phyloP scores from a whole-genome alignment of 2,113 vertebrate genomes.

The Ramphastos sulfuratus region DNA sequence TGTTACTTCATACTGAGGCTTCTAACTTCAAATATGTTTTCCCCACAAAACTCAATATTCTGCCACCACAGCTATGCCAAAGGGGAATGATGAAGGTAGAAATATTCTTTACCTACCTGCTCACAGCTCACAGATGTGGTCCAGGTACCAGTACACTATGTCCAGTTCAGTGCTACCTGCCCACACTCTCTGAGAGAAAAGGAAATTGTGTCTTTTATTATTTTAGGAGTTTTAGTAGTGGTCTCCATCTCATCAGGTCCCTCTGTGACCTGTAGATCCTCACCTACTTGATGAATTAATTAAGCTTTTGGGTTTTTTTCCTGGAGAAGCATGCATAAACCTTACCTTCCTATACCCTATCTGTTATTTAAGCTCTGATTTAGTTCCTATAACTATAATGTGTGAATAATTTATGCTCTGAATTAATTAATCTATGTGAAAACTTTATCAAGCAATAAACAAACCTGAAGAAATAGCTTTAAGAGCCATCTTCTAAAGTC shows the following conservation, averaged over 20 bases:
- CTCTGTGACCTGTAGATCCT: neutral
- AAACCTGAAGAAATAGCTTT: neutral
- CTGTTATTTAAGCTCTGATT: no score
- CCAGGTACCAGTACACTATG: fast-evolving
- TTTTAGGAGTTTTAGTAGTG: fast-evolving
- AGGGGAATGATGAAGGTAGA: neutral
- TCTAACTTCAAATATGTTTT: neutral
- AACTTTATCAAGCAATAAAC: neutral
- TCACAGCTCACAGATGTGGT: fast-evolving
- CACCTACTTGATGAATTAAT: neutral
- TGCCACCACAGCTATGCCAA: no score
- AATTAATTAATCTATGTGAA: neutral
- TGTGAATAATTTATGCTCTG: neutral
- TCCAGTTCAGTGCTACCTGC: no score
- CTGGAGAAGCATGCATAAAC: neutral
- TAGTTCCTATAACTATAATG: neutral
- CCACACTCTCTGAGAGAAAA: neutral
- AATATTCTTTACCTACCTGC: neutral
- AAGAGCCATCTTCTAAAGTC: neutral
- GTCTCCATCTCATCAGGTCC: fast-evolving
- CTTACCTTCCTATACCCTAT: neutral
- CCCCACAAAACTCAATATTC: neutral
- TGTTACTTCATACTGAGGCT: neutral
- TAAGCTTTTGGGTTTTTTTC: neutral
- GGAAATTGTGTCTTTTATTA: fast-evolving